These are phyloP conservation scores for Perizoma flavofasciatum DNA, from an alignment of 2,888 invertebrate genomes.

Conservation along the genomic window DNA sequence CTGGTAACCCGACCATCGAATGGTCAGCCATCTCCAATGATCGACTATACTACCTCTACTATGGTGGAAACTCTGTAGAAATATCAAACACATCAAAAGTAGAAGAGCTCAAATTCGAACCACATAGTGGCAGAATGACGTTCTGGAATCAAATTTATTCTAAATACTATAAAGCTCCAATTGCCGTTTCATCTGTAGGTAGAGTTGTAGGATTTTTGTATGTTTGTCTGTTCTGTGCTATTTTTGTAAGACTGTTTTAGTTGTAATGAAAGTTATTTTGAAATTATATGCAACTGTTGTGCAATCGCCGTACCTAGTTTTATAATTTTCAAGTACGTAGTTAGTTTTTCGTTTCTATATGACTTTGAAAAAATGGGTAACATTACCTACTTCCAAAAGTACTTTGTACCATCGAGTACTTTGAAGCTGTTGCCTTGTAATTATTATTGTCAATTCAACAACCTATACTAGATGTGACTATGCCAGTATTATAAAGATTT, in stretches of 20 bases:
- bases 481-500: too few species aligned
- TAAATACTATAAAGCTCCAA: conserved; percentile 52
- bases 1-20: conserved; percentile 13
- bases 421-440: too few species aligned
- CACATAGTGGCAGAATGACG: conserved; percentile 51
- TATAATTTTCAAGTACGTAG: neutral
- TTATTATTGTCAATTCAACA: too few species aligned
- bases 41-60: conserved; percentile 46
- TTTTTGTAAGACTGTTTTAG: conserved; percentile 45
- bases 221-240: conserved; percentile 42
- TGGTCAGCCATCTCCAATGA: conserved; percentile 47
- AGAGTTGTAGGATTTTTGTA: conserved; percentile 37
- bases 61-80: conserved; percentile 43
- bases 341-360: neutral
- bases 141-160: conserved; percentile 55
- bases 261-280: conserved; percentile 9
- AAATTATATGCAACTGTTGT: conserved; percentile 7
- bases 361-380: neutral
- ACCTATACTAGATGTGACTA: too few species aligned
- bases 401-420: too few species aligned
- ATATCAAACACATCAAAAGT: neutral
- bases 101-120: conserved; percentile 47
- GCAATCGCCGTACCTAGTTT: neutral
- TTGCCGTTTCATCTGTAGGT: conserved; percentile 42
- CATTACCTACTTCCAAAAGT: too few species aligned